phyloP scores from a whole-genome alignment of 53 echinoderm and acorn worm genomes.

The Pentamera pediparva region DNA sequence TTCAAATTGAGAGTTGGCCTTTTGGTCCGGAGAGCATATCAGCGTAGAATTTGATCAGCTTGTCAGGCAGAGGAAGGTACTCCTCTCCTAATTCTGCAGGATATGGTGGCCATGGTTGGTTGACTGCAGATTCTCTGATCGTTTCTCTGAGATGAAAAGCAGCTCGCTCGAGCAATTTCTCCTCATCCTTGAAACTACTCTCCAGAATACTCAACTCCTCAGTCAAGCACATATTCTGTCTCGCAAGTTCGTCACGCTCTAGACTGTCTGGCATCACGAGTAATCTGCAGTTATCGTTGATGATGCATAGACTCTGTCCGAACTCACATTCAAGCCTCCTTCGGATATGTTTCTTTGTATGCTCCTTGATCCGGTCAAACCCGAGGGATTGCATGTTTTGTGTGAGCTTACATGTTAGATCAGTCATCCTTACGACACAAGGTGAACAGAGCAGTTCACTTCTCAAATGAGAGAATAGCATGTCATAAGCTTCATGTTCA shows the following conservation, averaged over 20 bases:
- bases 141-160: constrained; percentile 41
- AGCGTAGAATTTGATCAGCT: constrained; percentile 15
- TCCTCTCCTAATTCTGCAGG: constrained; percentile 6
- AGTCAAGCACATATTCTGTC: background rate
- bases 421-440: constrained; percentile 17
- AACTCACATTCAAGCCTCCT: constrained; percentile 37
- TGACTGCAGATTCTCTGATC: background rate
- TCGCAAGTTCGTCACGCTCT: background rate
- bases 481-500: constrained; percentile 4
- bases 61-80: background rate
- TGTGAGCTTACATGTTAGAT: constrained; percentile 23
- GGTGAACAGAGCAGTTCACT: constrained; percentile 14
- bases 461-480: constrained; percentile 27
- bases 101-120: constrained; percentile 30
- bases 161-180: constrained; percentile 24
- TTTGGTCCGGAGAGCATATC: constrained; percentile 8
- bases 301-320: constrained; percentile 10
- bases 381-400: constrained; percentile 10
- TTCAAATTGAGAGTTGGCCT: background rate
- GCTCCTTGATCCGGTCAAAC: background rate
- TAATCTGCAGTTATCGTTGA: background rate
- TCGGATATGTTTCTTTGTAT: constrained; percentile 38
- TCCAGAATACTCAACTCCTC: background rate
- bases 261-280: background rate
- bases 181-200: background rate